These are phyloP conservation scores for Drosophila yakuba DNA, from an alignment of 1,140 invertebrate genomes.

Conservation along the genomic window DNA sequence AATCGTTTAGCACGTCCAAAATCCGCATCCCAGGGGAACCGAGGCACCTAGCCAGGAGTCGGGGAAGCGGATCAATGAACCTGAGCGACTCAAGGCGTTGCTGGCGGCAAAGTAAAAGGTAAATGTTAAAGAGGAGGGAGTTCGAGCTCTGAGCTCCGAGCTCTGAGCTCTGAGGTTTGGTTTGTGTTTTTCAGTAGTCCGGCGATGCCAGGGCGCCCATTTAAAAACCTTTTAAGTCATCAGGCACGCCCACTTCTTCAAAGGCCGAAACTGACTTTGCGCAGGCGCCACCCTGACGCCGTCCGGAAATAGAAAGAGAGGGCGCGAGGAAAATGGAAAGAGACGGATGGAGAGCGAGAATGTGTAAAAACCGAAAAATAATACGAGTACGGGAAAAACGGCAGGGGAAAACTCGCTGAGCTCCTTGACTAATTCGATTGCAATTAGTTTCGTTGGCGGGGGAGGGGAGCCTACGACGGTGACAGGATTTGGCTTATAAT, in stretches of 20 bases:
- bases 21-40: conserved; percentile 1
- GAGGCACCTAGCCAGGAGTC: neutral
- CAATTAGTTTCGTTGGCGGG: conserved; percentile 67
- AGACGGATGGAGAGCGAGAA: conserved; percentile 4
- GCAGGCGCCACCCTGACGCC: conserved; percentile 80
- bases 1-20: conserved; percentile 63
- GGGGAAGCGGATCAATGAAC: conserved; percentile 74
- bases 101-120: conserved; percentile 65
- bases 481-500: conserved; percentile 77
- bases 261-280: conserved; percentile 39
- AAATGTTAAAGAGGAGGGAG: conserved; percentile 20
- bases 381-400: conserved; percentile 15
- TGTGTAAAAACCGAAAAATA: conserved; percentile 32
- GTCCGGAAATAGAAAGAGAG: conserved; percentile 64
- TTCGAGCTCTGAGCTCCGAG: conserved; percentile 6
- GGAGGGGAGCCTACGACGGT: conserved; percentile 34
- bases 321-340: conserved; percentile 2
- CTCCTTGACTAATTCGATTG: conserved; percentile 83
- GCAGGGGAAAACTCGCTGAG: conserved; percentile 59
- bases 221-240: conserved; percentile 84
- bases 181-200: conserved; percentile 34
- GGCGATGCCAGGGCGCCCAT: conserved; percentile 55
- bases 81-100: conserved; percentile 65
- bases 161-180: conserved; percentile 16
- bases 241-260: conserved; percentile 75